Percentiles rank a stretch among this genome's conserved stretches.
Evolutionary conservation across 2,888 invertebrate species (phyloP).

Genomic region (Plutella xylostella): DNA sequence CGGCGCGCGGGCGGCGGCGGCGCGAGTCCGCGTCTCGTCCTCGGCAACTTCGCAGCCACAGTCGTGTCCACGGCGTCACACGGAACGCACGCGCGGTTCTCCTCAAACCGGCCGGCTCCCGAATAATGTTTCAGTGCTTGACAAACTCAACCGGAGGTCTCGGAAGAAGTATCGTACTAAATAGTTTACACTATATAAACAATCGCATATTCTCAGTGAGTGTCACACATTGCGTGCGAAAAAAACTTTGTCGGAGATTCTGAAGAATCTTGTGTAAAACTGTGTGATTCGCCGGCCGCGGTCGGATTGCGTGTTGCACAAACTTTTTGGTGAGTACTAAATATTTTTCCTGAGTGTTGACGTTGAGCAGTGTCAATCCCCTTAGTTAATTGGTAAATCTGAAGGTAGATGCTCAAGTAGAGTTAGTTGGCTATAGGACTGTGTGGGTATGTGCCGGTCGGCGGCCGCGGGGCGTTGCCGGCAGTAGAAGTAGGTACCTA

Average conservation of each 20-base stretch:
- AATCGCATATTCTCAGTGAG: conserved; percentile 69
- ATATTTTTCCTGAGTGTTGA: background rate
- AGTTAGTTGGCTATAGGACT: background rate
- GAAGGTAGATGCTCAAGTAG: background rate
- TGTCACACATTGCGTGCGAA: conserved; percentile 70
- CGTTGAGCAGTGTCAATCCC: background rate
- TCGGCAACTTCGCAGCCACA: conserved; percentile 25
- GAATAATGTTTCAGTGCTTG: conserved; percentile 70
- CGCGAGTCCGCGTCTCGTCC: conserved; percentile 27
- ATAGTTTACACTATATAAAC: conserved; percentile 65
- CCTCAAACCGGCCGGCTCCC: conserved; percentile 63
- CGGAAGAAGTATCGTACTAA: conserved; percentile 65
- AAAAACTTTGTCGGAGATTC: conserved; percentile 71
- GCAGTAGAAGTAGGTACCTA: conserved; percentile 25
- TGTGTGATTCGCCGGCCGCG: conserved; percentile 64
- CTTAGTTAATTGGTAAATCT: background rate
- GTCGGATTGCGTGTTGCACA: conserved; percentile 64
- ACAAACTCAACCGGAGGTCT: conserved; percentile 68
- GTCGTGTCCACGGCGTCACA: conserved; percentile 63
- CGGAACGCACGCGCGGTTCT: conserved; percentile 63
- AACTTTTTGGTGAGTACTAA: conserved; percentile 58
- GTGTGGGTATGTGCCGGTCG: conserved; percentile 13
- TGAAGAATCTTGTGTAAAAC: conserved; percentile 68
- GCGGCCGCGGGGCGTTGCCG: conserved; percentile 50
- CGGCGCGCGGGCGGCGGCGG: conserved; percentile 26